phyloP scores from a whole-genome alignment of 2,113 vertebrate species.

The Puffinus mauretanicus region DNA sequence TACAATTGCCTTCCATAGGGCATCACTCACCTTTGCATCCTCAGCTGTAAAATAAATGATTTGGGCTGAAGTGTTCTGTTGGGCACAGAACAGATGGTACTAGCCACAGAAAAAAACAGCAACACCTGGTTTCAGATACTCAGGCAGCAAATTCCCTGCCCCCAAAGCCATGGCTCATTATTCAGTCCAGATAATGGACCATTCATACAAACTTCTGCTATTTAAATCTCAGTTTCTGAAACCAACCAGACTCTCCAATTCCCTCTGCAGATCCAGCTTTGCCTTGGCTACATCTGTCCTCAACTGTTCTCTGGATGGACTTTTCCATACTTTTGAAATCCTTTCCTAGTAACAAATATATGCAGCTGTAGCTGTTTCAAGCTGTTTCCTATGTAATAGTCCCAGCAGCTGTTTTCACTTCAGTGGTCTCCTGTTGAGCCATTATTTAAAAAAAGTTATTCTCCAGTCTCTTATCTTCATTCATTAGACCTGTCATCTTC shows the following conservation, averaged over 20 bases:
- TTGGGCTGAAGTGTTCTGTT: constrained; percentile 57
- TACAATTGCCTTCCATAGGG: constrained; percentile 10
- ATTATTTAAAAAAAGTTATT: not conserved
- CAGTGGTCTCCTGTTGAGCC: not conserved
- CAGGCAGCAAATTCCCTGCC: constrained; percentile 39
- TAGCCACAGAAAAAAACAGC: constrained; percentile 28
- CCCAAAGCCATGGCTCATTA: constrained; percentile 52
- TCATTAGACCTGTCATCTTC: not conserved
- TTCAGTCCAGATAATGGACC: constrained; percentile 57
- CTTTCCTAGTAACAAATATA: not conserved
- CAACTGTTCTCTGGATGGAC: constrained; percentile 19
- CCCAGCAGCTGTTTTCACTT: constrained; percentile 35
- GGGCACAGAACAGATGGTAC: constrained; percentile 58
- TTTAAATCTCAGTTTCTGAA: constrained; percentile 59
- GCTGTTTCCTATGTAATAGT: constrained; percentile 28
- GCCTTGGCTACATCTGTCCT: constrained; percentile 22
- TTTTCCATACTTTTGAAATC: constrained; percentile 17
- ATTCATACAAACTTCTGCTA: constrained; percentile 49
- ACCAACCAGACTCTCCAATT: not conserved
- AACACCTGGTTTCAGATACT: constrained; percentile 56
- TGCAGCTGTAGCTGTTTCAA: not conserved
- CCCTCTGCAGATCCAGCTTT: constrained; percentile 24
- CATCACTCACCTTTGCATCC: constrained; percentile 39
- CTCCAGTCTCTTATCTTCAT: not conserved
- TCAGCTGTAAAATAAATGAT: constrained; percentile 29